Base-by-base conservation (phyloP, 2,113 vertebrate species). In the Chaetodon trifascialis region DNA sequence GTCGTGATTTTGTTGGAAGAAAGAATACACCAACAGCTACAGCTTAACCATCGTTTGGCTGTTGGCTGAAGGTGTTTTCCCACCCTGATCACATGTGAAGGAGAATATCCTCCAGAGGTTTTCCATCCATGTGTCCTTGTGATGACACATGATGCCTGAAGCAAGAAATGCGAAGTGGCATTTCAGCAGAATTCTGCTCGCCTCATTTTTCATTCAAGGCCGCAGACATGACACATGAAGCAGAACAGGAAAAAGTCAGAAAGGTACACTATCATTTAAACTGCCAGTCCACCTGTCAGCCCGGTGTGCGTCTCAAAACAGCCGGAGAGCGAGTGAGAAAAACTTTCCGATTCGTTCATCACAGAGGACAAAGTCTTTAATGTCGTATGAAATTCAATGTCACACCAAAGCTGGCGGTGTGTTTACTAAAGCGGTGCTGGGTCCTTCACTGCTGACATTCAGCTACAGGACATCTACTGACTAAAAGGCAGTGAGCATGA, bases 371-470 rank as follows among this genome's bases (percentile, higher is more conserved):
- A 89, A 81, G 73, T 77, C 80, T 76, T 93, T 92, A 89, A 92
- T 90, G 91, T 87, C 8, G 77, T 82, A 85, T 90, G 84, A 90
- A 93, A 90, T 92, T 89, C 88, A 91, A 76, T 86, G 86, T 86
- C 80, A 89, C 65, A 66, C 65, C 44, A 52, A 73, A 82, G 78
- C 79, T 10, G 73, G 23, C 5, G 76, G 59, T 52, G 87, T 40
- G 81, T 66, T 83, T 74, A 74, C 64, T 73, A 49, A 73, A 84
- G 69, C 55, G 46, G 47, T 5, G 62, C 47, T 11, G 71, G 76
- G 36, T 80, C 66, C 64, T 83, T 83, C 65, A 30, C 70, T 64
- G 79, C 62, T 77, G 79, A 83, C 83, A 67, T 80, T 87, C 84
- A 80, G 63, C 65, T 64, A 3, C 34, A 55, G 72, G 76, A 80